phyloP scores from a whole-genome alignment of 2,797 vertebrate species.

The Iguana delicatissima region DNA sequence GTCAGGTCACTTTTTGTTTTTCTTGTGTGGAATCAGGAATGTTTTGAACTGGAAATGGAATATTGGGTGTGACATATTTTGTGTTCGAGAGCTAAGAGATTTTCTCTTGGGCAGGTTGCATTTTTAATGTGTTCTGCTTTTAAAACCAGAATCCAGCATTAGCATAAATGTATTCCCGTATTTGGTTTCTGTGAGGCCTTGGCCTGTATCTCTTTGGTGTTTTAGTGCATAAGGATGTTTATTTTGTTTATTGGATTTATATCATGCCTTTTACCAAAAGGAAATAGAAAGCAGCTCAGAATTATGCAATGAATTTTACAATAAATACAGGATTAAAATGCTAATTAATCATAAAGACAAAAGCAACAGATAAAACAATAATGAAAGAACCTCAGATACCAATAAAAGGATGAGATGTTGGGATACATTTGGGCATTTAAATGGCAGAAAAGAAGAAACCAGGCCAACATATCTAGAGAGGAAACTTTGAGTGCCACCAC shows the following conservation, averaged over 20 bases:
- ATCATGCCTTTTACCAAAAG: neutral
- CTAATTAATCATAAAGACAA: constrained; percentile 4
- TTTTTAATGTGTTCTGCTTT: constrained; percentile 32
- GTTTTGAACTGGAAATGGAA: neutral
- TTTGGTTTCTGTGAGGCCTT: neutral
- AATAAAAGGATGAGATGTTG: neutral
- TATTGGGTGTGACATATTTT: constrained; percentile 1
- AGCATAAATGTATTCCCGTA: constrained; percentile 8
- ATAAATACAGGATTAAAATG: no score
- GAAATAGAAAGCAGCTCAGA: neutral
- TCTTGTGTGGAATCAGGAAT: neutral
- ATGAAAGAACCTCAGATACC: neutral
- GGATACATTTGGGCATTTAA: neutral
- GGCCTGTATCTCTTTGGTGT: neutral
- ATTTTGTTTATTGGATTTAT: neutral
- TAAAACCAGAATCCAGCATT: neutral
- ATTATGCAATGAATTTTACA: neutral
- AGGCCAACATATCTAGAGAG: neutral
- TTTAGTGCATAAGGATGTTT: neutral
- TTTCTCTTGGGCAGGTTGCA: constrained; percentile 5
- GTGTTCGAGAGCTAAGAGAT: neutral
- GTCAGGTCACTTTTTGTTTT: neutral
- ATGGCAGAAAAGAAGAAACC: neutral
- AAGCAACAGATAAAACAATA: neutral
- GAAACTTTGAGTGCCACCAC: neutral